Conservation (phyloP, 2,797 vertebrate species). For the Threskiornis aethiopicus region DNA sequence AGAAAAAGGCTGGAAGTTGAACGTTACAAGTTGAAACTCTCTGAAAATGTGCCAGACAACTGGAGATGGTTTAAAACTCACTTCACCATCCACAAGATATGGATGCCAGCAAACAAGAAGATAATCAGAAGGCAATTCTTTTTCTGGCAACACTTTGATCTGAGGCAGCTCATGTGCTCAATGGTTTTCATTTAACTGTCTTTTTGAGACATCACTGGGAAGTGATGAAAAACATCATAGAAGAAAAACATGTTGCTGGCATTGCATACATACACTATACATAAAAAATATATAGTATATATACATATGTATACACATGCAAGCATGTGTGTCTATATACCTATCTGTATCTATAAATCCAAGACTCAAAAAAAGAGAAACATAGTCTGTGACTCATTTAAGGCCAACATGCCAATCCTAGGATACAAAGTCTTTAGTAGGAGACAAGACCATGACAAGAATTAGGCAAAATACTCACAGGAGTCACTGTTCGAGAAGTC, state of each 20-base stretch:
- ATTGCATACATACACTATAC: not conserved
- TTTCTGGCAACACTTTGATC: not conserved
- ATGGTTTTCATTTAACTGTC: not conserved
- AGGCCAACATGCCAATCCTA: not conserved
- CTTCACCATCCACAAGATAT: not conserved
- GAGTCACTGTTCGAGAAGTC: not conserved
- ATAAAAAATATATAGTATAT: not conserved
- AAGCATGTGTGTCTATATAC: not conserved
- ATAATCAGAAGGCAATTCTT: not conserved
- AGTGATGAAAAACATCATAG: not conserved
- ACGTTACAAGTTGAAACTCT: not conserved
- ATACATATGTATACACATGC: not conserved
- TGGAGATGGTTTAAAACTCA: not conserved
- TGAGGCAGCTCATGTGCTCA: not conserved
- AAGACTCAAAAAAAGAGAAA: not conserved
- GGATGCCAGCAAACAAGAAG: not conserved
- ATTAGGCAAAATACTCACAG: not conserved
- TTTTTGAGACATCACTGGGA: not conserved
- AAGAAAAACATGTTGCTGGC: not conserved
- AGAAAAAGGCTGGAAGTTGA: not conserved
- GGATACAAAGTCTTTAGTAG: not conserved
- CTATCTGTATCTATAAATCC: not conserved
- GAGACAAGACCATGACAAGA: not conserved
- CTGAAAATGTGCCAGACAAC: not conserved
- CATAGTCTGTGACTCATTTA: not conserved